A percentile compares a stretch with the other conserved stretches of the same genome.
Evolutionary conservation across 2,797 vertebrate genomes (phyloP).

Genomic region (Petrocephalus sullivani): DNA sequence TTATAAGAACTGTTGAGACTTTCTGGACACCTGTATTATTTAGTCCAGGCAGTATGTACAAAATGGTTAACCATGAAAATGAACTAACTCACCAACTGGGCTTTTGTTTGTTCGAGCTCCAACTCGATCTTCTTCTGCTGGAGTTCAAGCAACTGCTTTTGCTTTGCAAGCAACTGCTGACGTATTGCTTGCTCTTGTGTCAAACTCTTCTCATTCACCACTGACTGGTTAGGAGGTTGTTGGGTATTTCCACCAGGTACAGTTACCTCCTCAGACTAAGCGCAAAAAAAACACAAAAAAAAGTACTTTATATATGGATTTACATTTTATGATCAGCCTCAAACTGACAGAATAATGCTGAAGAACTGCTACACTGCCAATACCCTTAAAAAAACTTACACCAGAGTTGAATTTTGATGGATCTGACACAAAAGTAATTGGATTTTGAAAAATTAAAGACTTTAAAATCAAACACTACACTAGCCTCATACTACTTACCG

Average conservation of each 20-base stretch:
- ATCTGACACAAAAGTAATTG: background rate
- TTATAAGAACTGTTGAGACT: background rate
- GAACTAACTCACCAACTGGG: constrained; percentile 83
- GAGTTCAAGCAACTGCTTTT: constrained; percentile 96
- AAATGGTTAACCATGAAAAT: background rate
- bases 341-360: background rate
- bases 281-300: constrained; percentile 41
- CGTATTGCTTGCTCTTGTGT: constrained; percentile 88
- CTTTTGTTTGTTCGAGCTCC: constrained; percentile 97
- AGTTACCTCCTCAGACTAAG: constrained; percentile 70
- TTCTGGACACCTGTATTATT: background rate
- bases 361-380: background rate
- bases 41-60: background rate
- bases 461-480: background rate
- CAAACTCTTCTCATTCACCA: constrained; percentile 71
- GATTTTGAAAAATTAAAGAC: background rate
- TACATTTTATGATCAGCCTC: background rate
- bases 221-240: constrained; percentile 66
- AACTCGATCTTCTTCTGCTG: constrained; percentile 98
- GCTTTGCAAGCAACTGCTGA: constrained; percentile 93
- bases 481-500: constrained; percentile 69
- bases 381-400: background rate
- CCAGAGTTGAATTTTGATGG: background rate
- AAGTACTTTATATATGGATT: background rate
- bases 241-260: constrained; percentile 60